A percentile compares a stretch with the other conserved stretches of the same genome.
phyloP scores from a whole-genome alignment of 2,113 vertebrate species.

The Nibea coibor region DNA sequence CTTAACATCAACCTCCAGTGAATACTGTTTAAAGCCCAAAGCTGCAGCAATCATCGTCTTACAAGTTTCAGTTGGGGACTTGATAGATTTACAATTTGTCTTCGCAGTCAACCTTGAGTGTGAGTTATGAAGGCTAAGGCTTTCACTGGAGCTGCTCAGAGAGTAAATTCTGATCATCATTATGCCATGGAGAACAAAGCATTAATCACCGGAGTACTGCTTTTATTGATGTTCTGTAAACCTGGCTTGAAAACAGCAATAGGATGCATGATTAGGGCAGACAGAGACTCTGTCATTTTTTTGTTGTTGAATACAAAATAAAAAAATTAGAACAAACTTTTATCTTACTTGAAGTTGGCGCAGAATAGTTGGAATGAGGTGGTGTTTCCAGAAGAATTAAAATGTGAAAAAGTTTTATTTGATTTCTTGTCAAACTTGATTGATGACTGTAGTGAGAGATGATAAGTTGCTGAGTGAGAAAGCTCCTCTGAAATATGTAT shows the following conservation, averaged over 20 bases:
- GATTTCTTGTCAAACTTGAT: conserved; percentile 8
- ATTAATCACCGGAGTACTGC: conserved; percentile 49
- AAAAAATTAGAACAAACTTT: background rate
- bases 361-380: background rate
- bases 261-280: conserved; percentile 28
- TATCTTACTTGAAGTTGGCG: background rate
- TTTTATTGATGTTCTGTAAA: conserved; percentile 48
- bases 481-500: background rate
- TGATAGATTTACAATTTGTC: conserved; percentile 58
- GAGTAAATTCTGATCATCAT: conserved; percentile 56
- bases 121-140: conserved; percentile 53
- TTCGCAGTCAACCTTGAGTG: conserved; percentile 61
- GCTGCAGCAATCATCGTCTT: conserved; percentile 29
- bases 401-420: background rate
- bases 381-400: background rate
- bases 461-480: conserved; percentile 5
- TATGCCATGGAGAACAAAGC: conserved; percentile 47
- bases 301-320: background rate
- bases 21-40: conserved; percentile 8
- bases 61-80: conserved; percentile 23
- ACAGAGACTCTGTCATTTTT: background rate
- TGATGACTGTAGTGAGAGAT: background rate
- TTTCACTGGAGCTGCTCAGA: conserved; percentile 37
- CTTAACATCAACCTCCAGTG: conserved; percentile 2
- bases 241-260: conserved; percentile 33